Evolutionary conservation across 1,140 invertebrate species (phyloP), one percentile per base, ranked within the genome.

Genomic region (Lasaia peninsularis): DNA sequence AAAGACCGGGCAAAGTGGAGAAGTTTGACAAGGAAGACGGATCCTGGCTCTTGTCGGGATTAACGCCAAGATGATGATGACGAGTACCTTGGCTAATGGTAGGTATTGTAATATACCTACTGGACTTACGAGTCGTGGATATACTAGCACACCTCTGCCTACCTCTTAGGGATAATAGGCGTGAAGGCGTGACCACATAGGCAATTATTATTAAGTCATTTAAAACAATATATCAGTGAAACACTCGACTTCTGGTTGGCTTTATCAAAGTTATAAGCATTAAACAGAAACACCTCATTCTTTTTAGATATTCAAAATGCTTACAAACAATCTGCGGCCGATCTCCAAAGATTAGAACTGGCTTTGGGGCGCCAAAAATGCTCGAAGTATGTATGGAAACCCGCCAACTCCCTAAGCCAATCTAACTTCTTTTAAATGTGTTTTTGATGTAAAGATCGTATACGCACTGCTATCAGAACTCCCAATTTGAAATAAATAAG

Each of bases 351-450:
- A 86, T 88, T 88, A 88, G 72, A 78, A 70, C 75, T 63, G 80
- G 78, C 78, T 86, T 78, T 69, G 73, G 63, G 78, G 74, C 76
- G 79, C 75, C 80, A 71, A 74, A 71, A 76, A 85, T 77, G 75
- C 80, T 84, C 75, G 70, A 81, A 79, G 75, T 82, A 74, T 71
- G 78, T 80, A 83, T 86, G 86, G 82, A 78, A 73, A 72, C 63
- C 59, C 73, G 85, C 83, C 86, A 88, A 88, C 83, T 86, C 78
- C 75, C 63, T 83, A 83, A 86, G 86, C 86, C 83, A 88, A 88
- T 88, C 79, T 88, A 88, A 88, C 86, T 88, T 88, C 86, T 86
- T 88, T 86, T 88, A 86, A 88, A 88, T 88, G 82, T 88, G 83
- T 88, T 88, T 88, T 86, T 86, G 83, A 88, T 88, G 80, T 88